Base-by-base conservation (phyloP, 2,113 vertebrate species). In the Lophotis ruficrista region DNA sequence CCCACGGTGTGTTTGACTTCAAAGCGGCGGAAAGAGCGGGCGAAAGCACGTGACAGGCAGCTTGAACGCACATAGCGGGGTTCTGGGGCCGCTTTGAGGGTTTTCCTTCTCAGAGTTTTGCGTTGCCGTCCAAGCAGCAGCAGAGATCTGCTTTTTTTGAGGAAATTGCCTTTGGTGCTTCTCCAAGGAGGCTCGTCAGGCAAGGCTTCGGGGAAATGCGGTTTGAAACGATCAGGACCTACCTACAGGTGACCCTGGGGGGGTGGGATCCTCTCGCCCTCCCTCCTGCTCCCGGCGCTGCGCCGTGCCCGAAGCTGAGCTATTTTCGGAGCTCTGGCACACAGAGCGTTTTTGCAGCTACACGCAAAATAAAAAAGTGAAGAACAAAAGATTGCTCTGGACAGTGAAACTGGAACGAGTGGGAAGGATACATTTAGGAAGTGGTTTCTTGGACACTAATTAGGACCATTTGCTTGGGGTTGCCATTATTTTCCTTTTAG, bases 371-470 rank as follows among this genome's bases (percentile, higher is more conserved):
- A 85, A 88, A 93, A 57, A 81, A 54, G 90, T 83, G 83, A 58
- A 45, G 78, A 96, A 96, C 87, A 94, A 94, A 94, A 94, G 89
- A 69, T 87, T 71, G 33, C 24, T 86, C 89, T 96, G 96, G 94
- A 97, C 60, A 96, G 81, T 95, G 93, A 92, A 94, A 93, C 73
- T 75, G 89, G 95, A 96, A 86, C 24, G 89, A 90, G 35, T 85
- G 91, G 69, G 94, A 96, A 96, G 91, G 93, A 84, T 80, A 90
- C 89, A 78, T 94, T 94, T 90, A 97, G 96, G 96, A 98, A 97
- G 93, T 96, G 90, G 95, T 94, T 94, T 96, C 88, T 94, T 93
- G 87, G 62, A 90, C 93, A 80, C 95, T 98, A 97, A 98, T 97
- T 96, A 95, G 93, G 97, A 97, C 93, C 96, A 95, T 96, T 98